phyloP scores from a whole-genome alignment of 2,797 vertebrate species.

The Sebastes wilsoni region DNA sequence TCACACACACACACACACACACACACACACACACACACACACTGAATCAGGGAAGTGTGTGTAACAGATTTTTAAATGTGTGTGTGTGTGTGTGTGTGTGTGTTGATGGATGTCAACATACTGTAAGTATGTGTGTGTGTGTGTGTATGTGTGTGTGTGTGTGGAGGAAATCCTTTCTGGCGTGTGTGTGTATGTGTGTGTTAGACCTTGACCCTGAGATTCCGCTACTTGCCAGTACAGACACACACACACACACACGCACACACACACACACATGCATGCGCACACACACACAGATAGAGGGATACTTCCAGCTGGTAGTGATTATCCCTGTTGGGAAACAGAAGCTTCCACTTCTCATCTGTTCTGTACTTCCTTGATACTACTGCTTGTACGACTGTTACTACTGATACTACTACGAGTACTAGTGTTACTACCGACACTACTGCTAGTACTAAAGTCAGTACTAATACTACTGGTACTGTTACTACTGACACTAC shows the following conservation, averaged over 20 bases:
- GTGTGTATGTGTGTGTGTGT: not conserved
- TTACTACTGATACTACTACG: too few relatives aligned
- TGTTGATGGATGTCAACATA: not conserved
- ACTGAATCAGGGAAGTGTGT: conserved; percentile 18
- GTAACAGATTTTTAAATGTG: conserved; percentile 13
- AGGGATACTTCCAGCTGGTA: conserved; percentile 49
- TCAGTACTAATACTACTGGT: not conserved
- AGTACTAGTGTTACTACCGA: too few relatives aligned
- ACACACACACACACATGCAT: not conserved
- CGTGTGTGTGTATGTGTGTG: not conserved
- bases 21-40: not conserved
- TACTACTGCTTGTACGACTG: not conserved
- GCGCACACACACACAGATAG: not conserved
- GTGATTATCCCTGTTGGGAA: conserved; percentile 69
- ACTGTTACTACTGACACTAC: not conserved
- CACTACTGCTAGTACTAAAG: not conserved
- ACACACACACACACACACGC: conserved; percentile 15
- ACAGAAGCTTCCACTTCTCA: conserved; percentile 35
- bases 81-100: not conserved
- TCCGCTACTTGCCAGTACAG: not conserved
- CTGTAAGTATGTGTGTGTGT: not conserved
- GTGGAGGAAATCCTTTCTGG: conserved; percentile 18
- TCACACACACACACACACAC: not conserved
- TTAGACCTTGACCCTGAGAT: conserved; percentile 52
- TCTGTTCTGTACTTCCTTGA: conserved; percentile 27